Percentiles rank a stretch among this genome's conserved stretches.
These are phyloP conservation scores for Takifugu flavidus DNA, from an alignment of 2,113 vertebrate genomes.

Conservation along the genomic window DNA sequence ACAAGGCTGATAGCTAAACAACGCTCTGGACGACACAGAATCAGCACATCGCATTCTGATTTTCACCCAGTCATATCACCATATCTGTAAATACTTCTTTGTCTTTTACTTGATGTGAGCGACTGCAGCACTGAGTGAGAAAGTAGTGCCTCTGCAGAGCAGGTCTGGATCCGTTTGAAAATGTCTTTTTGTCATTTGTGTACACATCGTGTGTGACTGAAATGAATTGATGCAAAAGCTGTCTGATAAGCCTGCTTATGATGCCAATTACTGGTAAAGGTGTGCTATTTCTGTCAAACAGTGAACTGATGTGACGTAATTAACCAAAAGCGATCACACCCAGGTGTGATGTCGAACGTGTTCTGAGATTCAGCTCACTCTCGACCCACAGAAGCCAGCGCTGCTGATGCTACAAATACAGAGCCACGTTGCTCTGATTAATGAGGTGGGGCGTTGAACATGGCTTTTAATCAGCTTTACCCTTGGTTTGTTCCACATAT, in stretches of 20 bases:
- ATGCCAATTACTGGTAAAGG: not conserved
- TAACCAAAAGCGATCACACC: not conserved
- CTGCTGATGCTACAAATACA: not conserved
- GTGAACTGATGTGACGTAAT: not conserved
- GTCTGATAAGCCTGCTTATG: not conserved
- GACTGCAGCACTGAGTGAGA: not conserved
- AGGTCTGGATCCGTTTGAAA: not conserved
- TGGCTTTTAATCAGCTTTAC: not conserved
- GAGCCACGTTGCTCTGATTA: not conserved
- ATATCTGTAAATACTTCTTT: conserved; percentile 12
- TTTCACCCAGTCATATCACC: not conserved
- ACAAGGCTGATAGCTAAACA: conserved; percentile 13
- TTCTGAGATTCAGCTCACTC: not conserved
- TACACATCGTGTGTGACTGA: too few species aligned
- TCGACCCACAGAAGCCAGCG: not conserved
- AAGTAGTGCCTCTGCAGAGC: not conserved
- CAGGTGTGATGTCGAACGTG: not conserved
- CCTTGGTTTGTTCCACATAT: too few species aligned
- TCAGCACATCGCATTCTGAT: not conserved
- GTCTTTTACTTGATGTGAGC: not conserved
- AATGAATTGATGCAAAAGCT: not conserved
- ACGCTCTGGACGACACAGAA: not conserved
- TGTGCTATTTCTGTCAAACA: not conserved
- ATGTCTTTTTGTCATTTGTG: not conserved
- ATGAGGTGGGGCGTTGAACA: not conserved